These are phyloP conservation scores for Streptopelia turtur DNA, from an alignment of 2,797 vertebrate species.

Conservation along the genomic window DNA sequence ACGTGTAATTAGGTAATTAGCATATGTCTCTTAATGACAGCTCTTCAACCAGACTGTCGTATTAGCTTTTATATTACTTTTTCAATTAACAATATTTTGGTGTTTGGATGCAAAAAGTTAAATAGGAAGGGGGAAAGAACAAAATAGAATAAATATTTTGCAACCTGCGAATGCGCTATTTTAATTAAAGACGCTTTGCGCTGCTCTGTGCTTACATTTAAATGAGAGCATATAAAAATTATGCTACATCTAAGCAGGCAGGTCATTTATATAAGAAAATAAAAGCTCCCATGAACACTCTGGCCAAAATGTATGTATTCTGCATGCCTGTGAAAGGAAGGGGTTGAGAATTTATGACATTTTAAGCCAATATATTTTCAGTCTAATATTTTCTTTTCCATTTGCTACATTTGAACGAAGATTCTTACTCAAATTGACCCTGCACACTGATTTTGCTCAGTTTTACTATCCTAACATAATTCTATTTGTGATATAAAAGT, in stretches of 20 bases:
- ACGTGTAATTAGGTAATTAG: neutral
- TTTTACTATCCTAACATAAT: neutral
- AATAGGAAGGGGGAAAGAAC: neutral
- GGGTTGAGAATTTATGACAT: neutral
- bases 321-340: neutral
- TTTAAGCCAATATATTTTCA: neutral
- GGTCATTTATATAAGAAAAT: neutral
- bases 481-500: neutral
- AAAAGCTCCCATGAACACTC: neutral
- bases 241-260: neutral
- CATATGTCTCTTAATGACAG: neutral
- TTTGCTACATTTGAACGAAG: neutral
- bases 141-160: neutral
- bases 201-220: fast-evolving
- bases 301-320: neutral
- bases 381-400: neutral
- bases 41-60: neutral
- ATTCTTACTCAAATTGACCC: neutral
- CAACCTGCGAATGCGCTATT: neutral
- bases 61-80: neutral
- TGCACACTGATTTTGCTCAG: neutral
- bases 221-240: neutral
- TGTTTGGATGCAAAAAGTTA: neutral
- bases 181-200: neutral
- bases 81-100: neutral